Evolutionary conservation across 2,113 vertebrate species (phyloP).

Genomic region (Stercorarius parasiticus): DNA sequence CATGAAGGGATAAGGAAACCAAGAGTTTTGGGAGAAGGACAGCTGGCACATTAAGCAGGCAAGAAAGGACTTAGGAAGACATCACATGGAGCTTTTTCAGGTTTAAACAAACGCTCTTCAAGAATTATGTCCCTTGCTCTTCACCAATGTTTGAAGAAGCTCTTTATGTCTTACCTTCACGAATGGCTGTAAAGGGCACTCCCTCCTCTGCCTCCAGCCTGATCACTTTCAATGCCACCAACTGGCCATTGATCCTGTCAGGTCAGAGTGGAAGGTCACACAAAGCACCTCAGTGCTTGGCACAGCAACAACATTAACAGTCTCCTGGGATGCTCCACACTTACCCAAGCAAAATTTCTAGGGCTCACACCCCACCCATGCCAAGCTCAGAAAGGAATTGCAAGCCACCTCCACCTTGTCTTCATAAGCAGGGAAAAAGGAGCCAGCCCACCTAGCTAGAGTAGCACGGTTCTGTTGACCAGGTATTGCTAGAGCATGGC

Average conservation of each 20-base stretch:
- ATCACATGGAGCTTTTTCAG: not conserved
- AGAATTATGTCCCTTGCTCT: not conserved
- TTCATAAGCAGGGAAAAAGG: not conserved
- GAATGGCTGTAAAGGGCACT: slow-evolving; percentile 87
- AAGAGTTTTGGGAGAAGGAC: not conserved
- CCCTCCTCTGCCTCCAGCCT: slow-evolving; percentile 87
- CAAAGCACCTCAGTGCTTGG: not conserved
- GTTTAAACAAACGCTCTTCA: not conserved
- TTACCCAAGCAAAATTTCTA: not conserved
- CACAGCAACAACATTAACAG: not conserved
- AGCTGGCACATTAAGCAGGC: not conserved
- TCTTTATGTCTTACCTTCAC: slow-evolving; percentile 79
- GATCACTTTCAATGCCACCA: slow-evolving; percentile 90
- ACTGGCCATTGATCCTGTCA: slow-evolving; percentile 84
- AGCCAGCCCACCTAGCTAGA: not conserved
- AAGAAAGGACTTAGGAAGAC: not conserved
- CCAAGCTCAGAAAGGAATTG: not conserved
- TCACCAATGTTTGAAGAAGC: not conserved
- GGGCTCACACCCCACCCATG: not conserved
- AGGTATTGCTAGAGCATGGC: not conserved
- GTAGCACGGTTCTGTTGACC: not conserved
- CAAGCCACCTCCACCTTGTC: not conserved
- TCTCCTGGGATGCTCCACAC: not conserved
- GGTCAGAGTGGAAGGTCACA: not conserved
- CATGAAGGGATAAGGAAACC: not conserved